Evolutionary conservation across 2,888 invertebrate species (phyloP), one percentile per base, ranked within the genome.

Genomic region (Drosophila neutralis): DNA sequence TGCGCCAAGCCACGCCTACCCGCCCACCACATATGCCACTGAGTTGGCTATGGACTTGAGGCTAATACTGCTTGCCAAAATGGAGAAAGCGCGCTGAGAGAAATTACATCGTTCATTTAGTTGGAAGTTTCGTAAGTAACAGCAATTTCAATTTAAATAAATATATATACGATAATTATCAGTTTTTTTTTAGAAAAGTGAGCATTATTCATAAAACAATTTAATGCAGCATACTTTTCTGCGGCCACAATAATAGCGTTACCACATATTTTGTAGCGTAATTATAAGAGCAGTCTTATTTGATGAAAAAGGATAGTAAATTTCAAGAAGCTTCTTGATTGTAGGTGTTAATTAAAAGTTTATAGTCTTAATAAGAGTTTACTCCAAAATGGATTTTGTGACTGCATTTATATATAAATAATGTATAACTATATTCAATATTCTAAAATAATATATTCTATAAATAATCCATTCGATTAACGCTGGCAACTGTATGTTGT

Each of bases 61-160:
- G 74, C 76, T 75, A 83, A 83, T 83, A 83, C 72, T 64, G 73
- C 56, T 68, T 64, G 78, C 73, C 78, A 75, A 81, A 78, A 65
- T 49, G 64, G 15, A 70, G 58, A 31, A 64, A 21, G 60, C 57
- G 51, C 66, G 66, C 75, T 75, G 61, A 52, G 31, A 61, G 49
- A 75, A 75, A 69, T 57, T 42, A 5, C 2, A 15, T 15, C 3
- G 10, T 45, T 18, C 7, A 15, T 27, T 24, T n/a, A 4, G 24
- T 24, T 31, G 2, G 2, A 24, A 27, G 6, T 40, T 56, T 56
- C 5, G 27, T 1, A n/a, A 51, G 2, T n/a, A 1, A 27, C 27
- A n/a, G 1, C 7, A 10, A 10, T 40, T 21, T 24, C 0, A 24
- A 24, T 24, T 15, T 4, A 24, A 15, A 15, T 24, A 7, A 1